Evolutionary conservation across 2,797 vertebrate species (phyloP).

Genomic region (Chanos chanos): DNA sequence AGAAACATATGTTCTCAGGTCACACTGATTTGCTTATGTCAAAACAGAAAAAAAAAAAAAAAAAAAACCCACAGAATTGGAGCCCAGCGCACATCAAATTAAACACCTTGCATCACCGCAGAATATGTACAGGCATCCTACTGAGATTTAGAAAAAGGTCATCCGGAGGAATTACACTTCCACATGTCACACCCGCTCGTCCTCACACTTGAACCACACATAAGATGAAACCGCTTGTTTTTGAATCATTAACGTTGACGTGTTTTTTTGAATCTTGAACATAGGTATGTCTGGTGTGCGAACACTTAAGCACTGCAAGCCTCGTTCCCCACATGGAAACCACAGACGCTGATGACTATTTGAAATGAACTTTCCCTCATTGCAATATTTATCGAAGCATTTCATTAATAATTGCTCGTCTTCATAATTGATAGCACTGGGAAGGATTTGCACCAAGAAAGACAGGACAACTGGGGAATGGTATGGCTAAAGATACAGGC

Average conservation of each 20-base stretch:
- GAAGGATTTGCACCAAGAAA: conserved; percentile 15
- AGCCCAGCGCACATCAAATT: too few species aligned
- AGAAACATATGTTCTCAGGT: too few species aligned
- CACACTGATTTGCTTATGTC: too few species aligned
- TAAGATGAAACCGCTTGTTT: background rate
- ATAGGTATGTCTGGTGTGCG: too few species aligned
- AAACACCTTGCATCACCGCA: too few species aligned
- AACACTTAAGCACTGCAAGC: background rate
- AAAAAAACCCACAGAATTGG: too few species aligned
- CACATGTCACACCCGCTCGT: background rate
- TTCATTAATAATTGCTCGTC: conserved; percentile 28
- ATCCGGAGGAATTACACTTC: background rate
- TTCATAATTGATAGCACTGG: conserved; percentile 26
- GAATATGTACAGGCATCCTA: background rate
- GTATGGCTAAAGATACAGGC: too few species aligned
- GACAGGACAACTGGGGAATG: background rate
- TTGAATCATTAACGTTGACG: conserved; percentile 23
- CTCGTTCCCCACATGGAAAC: background rate
- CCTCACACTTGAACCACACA: conserved; percentile 5
- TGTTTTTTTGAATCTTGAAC: conserved; percentile 29
- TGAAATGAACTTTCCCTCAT: conserved; percentile 5
- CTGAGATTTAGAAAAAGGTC: conserved; percentile 10
- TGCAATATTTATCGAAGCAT: conserved; percentile 28
- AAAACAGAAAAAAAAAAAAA: too few species aligned
- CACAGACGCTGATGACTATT: conserved; percentile 2